A percentile compares a stretch with the other conserved stretches of the same genome.
Evolutionary conservation across 2,888 invertebrate species (phyloP).

Genomic region (Dasypolia templi): DNA sequence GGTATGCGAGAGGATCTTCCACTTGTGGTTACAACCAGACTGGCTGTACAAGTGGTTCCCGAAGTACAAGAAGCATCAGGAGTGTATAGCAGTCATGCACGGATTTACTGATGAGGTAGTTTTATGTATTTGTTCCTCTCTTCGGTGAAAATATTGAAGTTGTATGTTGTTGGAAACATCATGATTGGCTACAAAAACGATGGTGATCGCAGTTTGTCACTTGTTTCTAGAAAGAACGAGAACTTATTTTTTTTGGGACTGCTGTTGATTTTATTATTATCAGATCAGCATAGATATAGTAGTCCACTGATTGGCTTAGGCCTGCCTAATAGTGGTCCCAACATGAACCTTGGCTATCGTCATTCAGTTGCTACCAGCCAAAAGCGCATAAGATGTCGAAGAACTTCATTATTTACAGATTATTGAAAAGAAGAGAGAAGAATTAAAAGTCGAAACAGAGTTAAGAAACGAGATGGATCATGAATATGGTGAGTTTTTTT

Average conservation of each 20-base stretch:
- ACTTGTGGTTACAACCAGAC: slow-evolving; percentile 87
- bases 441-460: slow-evolving; percentile 72
- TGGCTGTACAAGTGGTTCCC: slow-evolving; percentile 90
- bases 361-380: not conserved
- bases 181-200: not conserved
- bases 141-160: too few relatives aligned
- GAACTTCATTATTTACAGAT: slow-evolving; percentile 70
- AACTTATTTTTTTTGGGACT: too few relatives aligned
- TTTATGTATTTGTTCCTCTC: not conserved
- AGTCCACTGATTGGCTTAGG: not conserved
- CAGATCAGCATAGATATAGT: not conserved
- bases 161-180: not conserved
- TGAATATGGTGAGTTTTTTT: slow-evolving; percentile 75
- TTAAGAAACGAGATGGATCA: slow-evolving; percentile 74
- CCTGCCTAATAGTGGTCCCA: not conserved
- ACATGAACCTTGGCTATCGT: not conserved
- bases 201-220: not conserved
- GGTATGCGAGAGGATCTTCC: slow-evolving; percentile 82
- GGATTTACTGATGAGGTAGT: slow-evolving; percentile 88
- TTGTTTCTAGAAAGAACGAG: not conserved
- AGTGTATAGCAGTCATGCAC: slow-evolving; percentile 90
- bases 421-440: slow-evolving; percentile 76
- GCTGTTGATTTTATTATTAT: not conserved
- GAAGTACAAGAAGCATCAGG: slow-evolving; percentile 87
- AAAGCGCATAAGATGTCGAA: not conserved